A percentile compares a stretch with the other conserved stretches of the same genome.
These are phyloP conservation scores for Albula glossodonta DNA, from an alignment of 2,113 vertebrate genomes.

Conservation along the genomic window DNA sequence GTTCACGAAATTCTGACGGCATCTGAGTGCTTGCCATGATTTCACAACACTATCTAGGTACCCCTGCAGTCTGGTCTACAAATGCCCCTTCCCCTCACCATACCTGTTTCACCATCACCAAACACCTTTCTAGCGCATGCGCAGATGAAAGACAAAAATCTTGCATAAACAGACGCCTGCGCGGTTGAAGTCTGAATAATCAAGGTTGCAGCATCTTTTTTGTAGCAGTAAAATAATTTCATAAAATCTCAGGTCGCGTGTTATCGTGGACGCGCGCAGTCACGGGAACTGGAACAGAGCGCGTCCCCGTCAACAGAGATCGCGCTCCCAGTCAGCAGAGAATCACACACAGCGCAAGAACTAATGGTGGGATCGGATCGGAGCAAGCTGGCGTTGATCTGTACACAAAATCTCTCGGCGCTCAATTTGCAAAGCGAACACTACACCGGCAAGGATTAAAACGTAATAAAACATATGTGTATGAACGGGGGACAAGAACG, in stretches of 20 bases:
- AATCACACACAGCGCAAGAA: slow-evolving; percentile 62
- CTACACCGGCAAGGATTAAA: slow-evolving; percentile 62
- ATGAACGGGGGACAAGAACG: slow-evolving; percentile 72
- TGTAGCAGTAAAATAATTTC: slow-evolving; percentile 69
- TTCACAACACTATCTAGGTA: background rate
- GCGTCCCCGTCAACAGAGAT: slow-evolving; percentile 72
- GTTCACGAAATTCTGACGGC: background rate
- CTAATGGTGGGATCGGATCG: slow-evolving; percentile 67
- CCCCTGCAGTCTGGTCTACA: background rate
- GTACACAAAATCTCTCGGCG: slow-evolving; percentile 45
- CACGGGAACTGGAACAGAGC: slow-evolving; percentile 64
- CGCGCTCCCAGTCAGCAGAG: slow-evolving; percentile 69
- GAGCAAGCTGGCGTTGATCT: slow-evolving; percentile 60
- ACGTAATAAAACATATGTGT: slow-evolving; percentile 65
- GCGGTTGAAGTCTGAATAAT: slow-evolving; percentile 59
- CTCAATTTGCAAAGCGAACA: slow-evolving; percentile 53
- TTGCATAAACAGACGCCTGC: slow-evolving; percentile 72
- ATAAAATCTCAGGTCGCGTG: slow-evolving; percentile 72
- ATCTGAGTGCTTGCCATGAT: background rate
- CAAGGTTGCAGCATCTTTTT: slow-evolving; percentile 68
- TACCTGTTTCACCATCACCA: background rate
- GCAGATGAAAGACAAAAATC: slow-evolving; percentile 53
- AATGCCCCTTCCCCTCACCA: background rate
- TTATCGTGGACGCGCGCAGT: slow-evolving; percentile 71
- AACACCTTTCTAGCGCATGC: slow-evolving; percentile 58